Conservation (phyloP, 2,797 vertebrate species). For the Periophthalmus magnuspinnatus region DNA sequence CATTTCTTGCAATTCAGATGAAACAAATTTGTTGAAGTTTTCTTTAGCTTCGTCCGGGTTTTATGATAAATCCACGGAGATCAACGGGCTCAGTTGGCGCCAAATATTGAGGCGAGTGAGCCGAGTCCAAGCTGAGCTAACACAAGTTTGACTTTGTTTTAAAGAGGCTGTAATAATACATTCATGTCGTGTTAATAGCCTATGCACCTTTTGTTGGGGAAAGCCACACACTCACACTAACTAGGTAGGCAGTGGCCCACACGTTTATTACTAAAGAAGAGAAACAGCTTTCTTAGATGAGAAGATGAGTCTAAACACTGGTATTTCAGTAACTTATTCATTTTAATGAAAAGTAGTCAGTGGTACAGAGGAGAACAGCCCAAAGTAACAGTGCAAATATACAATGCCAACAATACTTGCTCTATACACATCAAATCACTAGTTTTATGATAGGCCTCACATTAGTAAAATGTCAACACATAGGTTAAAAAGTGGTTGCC, state of each 20-base stretch:
- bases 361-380: slow-evolving; percentile 63
- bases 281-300: not conserved
- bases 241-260: no score
- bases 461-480: slow-evolving; percentile 69
- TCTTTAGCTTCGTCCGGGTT: not conserved
- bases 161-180: not conserved
- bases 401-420: slow-evolving; percentile 71
- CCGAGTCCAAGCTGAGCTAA: not conserved
- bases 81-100: not conserved
- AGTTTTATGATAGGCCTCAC: slow-evolving; percentile 52
- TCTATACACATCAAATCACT: slow-evolving; percentile 74
- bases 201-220: not conserved
- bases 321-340: slow-evolving; percentile 22
- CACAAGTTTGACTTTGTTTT: no score
- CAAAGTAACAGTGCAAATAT: slow-evolving; percentile 73
- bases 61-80: no score
- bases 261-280: no score
- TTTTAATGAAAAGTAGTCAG: slow-evolving; percentile 77
- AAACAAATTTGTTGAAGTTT: not conserved
- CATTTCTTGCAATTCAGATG: not conserved
- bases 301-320: slow-evolving; percentile 26
- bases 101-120: not conserved
- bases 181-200: not conserved
- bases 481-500: slow-evolving; percentile 46
- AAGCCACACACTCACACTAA: not conserved